phyloP scores from a whole-genome alignment of 2,113 vertebrate species.

The Hucho hucho region DNA sequence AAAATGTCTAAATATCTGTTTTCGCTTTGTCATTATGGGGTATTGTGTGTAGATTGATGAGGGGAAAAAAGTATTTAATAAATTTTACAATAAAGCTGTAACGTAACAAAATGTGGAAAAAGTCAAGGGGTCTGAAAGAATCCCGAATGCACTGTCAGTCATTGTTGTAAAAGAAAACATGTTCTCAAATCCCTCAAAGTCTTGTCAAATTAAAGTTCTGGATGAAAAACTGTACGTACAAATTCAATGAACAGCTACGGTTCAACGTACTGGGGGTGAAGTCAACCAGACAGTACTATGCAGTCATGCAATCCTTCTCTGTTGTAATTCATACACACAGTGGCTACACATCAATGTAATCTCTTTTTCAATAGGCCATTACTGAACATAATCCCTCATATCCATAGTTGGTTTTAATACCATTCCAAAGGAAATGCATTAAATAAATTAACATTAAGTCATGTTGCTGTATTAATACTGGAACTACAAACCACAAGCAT shows the following conservation, averaged over 20 bases:
- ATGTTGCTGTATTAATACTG: neutral
- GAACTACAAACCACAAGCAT: neutral
- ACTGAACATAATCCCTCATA: conserved; percentile 1
- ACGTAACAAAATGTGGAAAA: no score
- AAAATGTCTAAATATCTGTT: no score
- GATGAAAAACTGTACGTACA: no score
- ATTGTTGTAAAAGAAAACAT: neutral
- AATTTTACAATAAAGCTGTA: no score
- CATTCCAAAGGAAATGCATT: neutral
- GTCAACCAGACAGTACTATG: no score
- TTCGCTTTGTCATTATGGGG: no score
- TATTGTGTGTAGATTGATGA: no score
- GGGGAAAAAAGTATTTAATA: no score
- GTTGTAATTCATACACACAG: neutral
- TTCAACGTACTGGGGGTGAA: no score
- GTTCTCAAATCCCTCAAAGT: neutral
- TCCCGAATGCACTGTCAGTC: neutral
- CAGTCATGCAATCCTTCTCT: no score
- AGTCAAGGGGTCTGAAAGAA: no score
- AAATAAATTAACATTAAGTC: neutral
- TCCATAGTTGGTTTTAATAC: conserved; percentile 4
- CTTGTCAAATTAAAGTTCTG: neutral
- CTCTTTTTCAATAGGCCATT: neutral
- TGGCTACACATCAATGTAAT: neutral
- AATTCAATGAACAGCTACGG: no score